A percentile compares a stretch with the other conserved stretches of the same genome.
Conservation (phyloP, 2,113 vertebrate species). For the Thalassoma bifasciatum region DNA sequence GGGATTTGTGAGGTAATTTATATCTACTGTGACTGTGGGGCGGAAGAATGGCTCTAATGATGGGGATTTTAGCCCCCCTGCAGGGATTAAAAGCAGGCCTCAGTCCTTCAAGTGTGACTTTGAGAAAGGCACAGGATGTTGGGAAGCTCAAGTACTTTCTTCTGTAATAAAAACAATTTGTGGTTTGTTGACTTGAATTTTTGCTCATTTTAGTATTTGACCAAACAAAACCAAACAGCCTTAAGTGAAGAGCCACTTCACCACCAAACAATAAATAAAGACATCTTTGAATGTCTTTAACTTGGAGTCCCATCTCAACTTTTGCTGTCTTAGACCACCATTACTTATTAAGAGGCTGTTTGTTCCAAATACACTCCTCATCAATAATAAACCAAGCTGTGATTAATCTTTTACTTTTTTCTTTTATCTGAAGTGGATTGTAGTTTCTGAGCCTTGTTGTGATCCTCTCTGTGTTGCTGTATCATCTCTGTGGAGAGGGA, state of each 20-base stretch:
- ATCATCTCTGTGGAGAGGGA: constrained; percentile 31
- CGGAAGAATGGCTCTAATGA: not conserved
- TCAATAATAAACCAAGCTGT: constrained; percentile 76
- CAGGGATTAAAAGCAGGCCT: not conserved
- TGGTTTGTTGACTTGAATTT: not conserved
- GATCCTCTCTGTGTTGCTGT: constrained; percentile 9
- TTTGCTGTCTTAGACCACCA: constrained; percentile 27
- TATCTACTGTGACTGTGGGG: not conserved
- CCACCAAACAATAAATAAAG: not conserved
- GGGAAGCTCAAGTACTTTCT: not conserved
- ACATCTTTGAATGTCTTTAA: constrained; percentile 16
- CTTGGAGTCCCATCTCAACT: constrained; percentile 30
- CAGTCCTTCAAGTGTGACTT: not conserved
- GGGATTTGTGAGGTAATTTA: constrained; percentile 15
- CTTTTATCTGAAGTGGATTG: constrained; percentile 36
- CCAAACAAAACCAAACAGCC: not conserved
- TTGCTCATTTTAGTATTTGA: not conserved
- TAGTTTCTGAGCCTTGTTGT: constrained; percentile 38
- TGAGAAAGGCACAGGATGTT: constrained; percentile 6
- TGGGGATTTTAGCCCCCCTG: constrained; percentile 7
- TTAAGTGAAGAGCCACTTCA: not conserved
- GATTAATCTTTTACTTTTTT: constrained; percentile 75
- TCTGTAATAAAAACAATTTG: not conserved
- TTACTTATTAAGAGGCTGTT: constrained; percentile 77
- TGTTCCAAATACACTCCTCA: constrained; percentile 73